phyloP scores from a whole-genome alignment of 2,888 invertebrate genomes.

The Drosophila monieri region DNA sequence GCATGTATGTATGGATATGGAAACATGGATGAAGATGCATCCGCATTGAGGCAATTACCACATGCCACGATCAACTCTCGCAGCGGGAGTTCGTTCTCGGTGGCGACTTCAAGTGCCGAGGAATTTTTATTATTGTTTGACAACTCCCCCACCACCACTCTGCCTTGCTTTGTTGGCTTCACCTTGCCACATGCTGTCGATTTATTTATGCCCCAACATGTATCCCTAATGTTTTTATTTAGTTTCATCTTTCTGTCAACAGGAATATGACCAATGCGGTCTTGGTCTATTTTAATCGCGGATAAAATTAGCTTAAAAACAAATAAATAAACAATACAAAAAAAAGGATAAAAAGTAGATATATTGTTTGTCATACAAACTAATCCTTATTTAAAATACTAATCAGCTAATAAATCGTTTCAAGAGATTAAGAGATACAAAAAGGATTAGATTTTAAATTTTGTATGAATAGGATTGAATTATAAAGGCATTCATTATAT shows the following conservation, averaged over 20 bases:
- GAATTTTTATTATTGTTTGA: conserved; percentile 41
- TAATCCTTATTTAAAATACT: conserved; percentile 1
- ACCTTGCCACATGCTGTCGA: conserved; percentile 69
- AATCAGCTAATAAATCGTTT: conserved; percentile 1
- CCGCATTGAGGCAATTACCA: conserved; percentile 66
- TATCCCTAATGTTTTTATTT: conserved; percentile 21
- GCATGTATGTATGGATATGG: conserved; percentile 12
- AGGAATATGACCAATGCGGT: conserved; percentile 61
- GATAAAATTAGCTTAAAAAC: conserved; percentile 8
- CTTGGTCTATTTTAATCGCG: conserved; percentile 33
- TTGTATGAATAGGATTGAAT: no score
- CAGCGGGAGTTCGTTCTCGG: conserved; percentile 68
- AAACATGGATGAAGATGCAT: conserved; percentile 30
- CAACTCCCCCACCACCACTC: conserved; percentile 7
- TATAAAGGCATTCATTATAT: no score
- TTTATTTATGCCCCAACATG: conserved; percentile 59
- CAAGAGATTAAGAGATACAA: background rate
- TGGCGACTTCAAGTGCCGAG: conserved; percentile 74
- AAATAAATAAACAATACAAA: background rate
- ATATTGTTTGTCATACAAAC: background rate
- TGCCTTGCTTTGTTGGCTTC: background rate
- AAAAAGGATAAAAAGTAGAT: background rate
- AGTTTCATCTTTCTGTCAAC: conserved; percentile 40
- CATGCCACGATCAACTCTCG: conserved; percentile 71
- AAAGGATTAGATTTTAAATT: background rate